These are phyloP conservation scores for Neolamprologus modestus DNA, from an alignment of 2,113 vertebrate species.

Conservation along the genomic window DNA sequence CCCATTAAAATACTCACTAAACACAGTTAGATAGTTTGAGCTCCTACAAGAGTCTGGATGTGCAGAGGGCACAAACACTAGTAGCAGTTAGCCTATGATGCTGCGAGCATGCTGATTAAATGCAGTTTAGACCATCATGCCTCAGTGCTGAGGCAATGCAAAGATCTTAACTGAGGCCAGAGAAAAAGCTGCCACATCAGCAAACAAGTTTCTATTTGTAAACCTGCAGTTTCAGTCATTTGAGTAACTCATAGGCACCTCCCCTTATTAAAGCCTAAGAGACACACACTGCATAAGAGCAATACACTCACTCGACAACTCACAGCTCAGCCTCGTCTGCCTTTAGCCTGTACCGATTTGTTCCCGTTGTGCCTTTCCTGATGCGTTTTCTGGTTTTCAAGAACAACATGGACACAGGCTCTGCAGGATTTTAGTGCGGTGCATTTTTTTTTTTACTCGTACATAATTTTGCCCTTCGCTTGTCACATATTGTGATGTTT, in stretches of 20 bases:
- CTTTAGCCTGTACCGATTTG: not conserved
- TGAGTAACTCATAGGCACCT: not conserved
- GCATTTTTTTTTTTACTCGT: not conserved
- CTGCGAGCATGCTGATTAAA: constrained; percentile 15
- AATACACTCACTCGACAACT: not conserved
- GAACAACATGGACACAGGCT: not conserved
- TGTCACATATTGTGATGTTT: not conserved
- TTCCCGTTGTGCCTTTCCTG: not conserved
- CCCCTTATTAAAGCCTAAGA: not conserved
- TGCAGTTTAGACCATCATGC: not conserved
- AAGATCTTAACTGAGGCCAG: constrained; percentile 8
- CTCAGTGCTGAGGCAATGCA: constrained; percentile 13
- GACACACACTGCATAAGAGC: not conserved
- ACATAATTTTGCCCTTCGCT: not conserved
- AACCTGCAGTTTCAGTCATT: constrained; percentile 2
- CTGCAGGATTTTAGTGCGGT: not conserved
- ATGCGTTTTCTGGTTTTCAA: not conserved
- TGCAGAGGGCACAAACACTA: not conserved
- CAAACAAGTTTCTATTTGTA: constrained; percentile 9
- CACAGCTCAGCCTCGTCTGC: not conserved
- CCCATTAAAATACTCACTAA: not conserved
- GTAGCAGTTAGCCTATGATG: not conserved
- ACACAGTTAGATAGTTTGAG: not conserved
- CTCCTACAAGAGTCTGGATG: not conserved
- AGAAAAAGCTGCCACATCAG: constrained; percentile 28